Percentiles rank a stretch among this genome's conserved stretches.
phyloP scores from a whole-genome alignment of 2,113 vertebrate genomes.

The Macquaria australasica region DNA sequence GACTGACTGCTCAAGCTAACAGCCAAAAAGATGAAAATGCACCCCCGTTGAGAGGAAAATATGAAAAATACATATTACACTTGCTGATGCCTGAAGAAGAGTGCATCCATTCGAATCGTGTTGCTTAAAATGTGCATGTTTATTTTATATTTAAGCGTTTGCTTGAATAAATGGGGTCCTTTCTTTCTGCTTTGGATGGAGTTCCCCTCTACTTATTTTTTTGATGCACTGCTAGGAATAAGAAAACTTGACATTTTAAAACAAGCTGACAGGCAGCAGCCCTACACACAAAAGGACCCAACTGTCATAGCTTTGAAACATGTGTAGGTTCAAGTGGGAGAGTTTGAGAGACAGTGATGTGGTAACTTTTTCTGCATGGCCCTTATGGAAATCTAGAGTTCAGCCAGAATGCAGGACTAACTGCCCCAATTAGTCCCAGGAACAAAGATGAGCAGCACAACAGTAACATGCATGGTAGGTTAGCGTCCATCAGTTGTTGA shows the following conservation, averaged over 20 bases:
- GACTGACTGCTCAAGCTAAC: constrained; percentile 3
- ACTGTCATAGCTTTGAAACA: constrained; percentile 10
- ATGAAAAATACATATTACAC: constrained; percentile 46
- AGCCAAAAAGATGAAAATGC: constrained; percentile 15
- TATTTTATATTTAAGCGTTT: neutral
- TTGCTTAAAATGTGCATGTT: constrained; percentile 56
- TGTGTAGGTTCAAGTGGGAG: neutral
- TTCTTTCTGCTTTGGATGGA: neutral
- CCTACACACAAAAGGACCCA: neutral
- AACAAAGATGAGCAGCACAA: neutral
- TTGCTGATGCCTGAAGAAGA: constrained; percentile 48
- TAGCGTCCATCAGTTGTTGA: neutral
- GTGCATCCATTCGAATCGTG: constrained; percentile 20
- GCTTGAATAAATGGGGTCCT: neutral
- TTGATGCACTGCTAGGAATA: neutral
- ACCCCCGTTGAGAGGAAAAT: constrained; percentile 12
- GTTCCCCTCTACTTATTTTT: constrained; percentile 35
- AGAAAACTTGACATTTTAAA: constrained; percentile 26
- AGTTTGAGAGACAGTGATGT: neutral
- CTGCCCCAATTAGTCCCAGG: neutral
- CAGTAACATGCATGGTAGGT: neutral
- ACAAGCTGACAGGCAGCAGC: constrained; percentile 28
- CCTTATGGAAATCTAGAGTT: neutral
- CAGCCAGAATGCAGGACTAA: neutral
- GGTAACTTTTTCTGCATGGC: neutral